Percentiles rank a stretch among this genome's conserved stretches.
phyloP scores from a whole-genome alignment of 2,888 invertebrate genomes.

The Mesorhabditis spiculigera region DNA sequence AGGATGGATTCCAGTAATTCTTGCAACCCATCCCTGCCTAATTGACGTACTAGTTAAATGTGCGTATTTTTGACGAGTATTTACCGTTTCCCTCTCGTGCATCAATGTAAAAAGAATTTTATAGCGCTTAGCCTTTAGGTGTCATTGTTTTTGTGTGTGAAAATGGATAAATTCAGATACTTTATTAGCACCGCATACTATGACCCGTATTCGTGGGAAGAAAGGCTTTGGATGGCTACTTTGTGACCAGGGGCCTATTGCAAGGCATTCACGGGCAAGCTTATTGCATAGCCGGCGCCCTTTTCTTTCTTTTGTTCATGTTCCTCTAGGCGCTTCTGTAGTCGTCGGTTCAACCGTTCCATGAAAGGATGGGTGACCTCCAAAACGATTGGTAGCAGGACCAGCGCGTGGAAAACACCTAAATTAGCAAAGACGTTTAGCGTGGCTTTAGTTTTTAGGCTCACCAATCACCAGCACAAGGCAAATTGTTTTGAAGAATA shows the following conservation, averaged over 20 bases:
- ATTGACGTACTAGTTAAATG: no score
- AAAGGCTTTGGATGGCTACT: neutral
- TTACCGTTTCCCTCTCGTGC: no score
- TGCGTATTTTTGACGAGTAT: no score
- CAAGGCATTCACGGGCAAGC: conserved; percentile 36
- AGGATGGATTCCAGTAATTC: conserved; percentile 44
- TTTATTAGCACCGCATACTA: no score
- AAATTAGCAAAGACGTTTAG: conserved; percentile 57
- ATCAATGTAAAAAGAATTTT: no score
- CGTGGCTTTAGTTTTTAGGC: conserved; percentile 3
- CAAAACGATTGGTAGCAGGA: conserved; percentile 72
- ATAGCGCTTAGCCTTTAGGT: no score
- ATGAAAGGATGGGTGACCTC: conserved; percentile 48
- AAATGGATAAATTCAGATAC: no score
- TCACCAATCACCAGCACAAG: conserved; percentile 67
- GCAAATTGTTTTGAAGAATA: conserved; percentile 95
- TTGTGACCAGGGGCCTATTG: no score
- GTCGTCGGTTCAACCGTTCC: conserved; percentile 25
- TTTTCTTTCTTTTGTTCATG: conserved; percentile 18
- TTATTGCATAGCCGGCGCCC: conserved; percentile 39
- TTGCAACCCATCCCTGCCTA: no score
- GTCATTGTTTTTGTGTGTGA: no score
- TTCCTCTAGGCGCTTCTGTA: neutral
- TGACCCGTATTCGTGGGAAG: no score
- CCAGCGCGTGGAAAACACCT: conserved; percentile 86